A percentile compares a stretch with the other conserved stretches of the same genome.
Evolutionary conservation across 2,113 vertebrate genomes (phyloP).

Genomic region (Euleptes europaea): DNA sequence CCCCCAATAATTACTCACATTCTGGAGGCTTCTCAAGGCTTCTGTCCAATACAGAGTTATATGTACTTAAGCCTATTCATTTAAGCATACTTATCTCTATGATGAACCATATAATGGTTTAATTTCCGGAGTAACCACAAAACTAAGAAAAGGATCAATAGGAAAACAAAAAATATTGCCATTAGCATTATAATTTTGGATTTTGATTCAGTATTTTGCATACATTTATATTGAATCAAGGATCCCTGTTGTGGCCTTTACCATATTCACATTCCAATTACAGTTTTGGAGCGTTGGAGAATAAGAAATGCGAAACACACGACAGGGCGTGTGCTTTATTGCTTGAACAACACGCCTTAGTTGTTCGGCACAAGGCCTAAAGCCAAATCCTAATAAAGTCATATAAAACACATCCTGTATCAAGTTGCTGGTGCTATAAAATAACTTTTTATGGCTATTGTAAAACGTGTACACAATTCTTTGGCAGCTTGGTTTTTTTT

Average conservation of each 20-base stretch:
- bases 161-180: not conserved
- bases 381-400: constrained; percentile 37
- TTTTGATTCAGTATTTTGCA: not conserved
- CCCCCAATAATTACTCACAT: not conserved
- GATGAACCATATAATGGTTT: not conserved
- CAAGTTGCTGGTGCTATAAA: constrained; percentile 39
- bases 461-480: constrained; percentile 27
- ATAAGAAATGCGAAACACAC: constrained; percentile 56
- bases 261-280: not conserved
- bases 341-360: constrained; percentile 53
- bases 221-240: not conserved
- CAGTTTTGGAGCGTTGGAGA: not conserved
- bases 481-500: constrained; percentile 40
- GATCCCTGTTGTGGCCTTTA: not conserved
- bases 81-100: not conserved
- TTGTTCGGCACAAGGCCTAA: constrained; percentile 56
- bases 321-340: constrained; percentile 53
- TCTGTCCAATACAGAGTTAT: not conserved
- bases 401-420: constrained; percentile 41
- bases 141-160: not conserved
- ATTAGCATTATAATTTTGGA: not conserved
- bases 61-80: not conserved
- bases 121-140: not conserved
- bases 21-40: not conserved
- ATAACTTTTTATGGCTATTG: constrained; percentile 34